A percentile compares a stretch with the other conserved stretches of the same genome.
phyloP scores from a whole-genome alignment of 2,888 invertebrate genomes.

The Pristionchus arcanus region DNA sequence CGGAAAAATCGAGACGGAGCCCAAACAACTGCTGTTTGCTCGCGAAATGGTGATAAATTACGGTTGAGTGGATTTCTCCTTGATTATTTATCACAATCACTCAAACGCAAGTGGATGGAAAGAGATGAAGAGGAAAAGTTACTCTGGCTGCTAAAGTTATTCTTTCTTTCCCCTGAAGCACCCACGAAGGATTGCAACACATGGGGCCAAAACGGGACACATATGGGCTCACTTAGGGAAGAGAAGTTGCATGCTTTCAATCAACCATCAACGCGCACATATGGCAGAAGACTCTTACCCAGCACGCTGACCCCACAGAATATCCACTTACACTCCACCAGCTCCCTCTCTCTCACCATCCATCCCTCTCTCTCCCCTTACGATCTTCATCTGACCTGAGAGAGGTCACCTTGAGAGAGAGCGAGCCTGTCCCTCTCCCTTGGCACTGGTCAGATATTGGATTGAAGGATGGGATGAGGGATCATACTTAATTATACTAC shows the following conservation, averaged over 20 bases:
- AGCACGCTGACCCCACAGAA: not conserved
- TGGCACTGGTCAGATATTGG: not conserved
- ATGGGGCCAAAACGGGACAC: not conserved
- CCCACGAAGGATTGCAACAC: not conserved
- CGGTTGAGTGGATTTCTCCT: not conserved
- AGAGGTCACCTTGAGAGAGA: not conserved
- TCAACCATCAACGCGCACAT: not conserved
- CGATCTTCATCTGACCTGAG: not conserved
- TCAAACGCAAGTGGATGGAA: not conserved
- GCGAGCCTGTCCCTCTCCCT: not conserved
- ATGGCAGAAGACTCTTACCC: not conserved
- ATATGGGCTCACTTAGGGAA: conserved; percentile 38
- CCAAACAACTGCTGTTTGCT: conserved; percentile 47
- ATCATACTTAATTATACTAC: no score
- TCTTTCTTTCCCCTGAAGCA: not conserved
- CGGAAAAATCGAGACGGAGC: not conserved
- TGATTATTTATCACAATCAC: conserved; percentile 42
- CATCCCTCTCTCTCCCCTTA: not conserved
- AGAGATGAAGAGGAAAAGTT: not conserved
- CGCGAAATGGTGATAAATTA: conserved; percentile 15
- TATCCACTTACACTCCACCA: not conserved
- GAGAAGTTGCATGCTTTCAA: conserved; percentile 7
- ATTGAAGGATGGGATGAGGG: not conserved
- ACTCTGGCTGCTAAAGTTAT: not conserved
- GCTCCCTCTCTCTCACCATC: not conserved